These are phyloP conservation scores for Tinamus guttatus DNA, from an alignment of 2,113 vertebrate species.

Conservation along the genomic window DNA sequence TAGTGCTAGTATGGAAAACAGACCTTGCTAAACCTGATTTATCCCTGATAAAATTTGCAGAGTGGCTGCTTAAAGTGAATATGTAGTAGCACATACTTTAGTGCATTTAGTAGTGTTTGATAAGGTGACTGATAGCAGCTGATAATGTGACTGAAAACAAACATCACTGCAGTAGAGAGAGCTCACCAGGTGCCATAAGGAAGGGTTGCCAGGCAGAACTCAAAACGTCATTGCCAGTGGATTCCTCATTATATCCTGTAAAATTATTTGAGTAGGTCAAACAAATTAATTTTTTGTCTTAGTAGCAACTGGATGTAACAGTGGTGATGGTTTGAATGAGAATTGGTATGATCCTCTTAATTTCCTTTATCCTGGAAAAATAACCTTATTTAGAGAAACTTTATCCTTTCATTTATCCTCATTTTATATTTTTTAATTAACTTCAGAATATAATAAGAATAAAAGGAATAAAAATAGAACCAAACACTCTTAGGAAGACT, in stretches of 20 bases:
- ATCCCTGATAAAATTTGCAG: neutral
- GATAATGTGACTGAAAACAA: neutral
- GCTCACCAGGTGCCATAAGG: neutral
- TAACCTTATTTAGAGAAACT: neutral
- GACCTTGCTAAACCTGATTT: neutral
- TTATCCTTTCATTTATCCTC: neutral
- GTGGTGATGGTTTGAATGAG: neutral
- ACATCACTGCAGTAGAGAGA: neutral
- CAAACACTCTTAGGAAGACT: neutral
- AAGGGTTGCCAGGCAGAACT: neutral
- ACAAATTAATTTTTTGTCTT: neutral
- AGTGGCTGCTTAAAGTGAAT: neutral
- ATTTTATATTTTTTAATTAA: constrained; percentile 24
- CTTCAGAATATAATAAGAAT: neutral
- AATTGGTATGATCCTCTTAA: neutral
- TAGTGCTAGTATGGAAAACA: neutral
- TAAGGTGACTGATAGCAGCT: neutral
- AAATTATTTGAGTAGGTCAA: neutral
- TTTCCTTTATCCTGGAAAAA: neutral
- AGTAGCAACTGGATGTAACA: neutral
- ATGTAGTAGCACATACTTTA: neutral
- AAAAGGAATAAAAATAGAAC: neutral
- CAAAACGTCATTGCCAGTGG: neutral
- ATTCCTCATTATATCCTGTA: neutral
- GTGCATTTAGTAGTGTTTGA: too few species aligned